Evolutionary conservation across 2,888 invertebrate species (phyloP).

Genomic region (Gymnoscelis rufifasciata): DNA sequence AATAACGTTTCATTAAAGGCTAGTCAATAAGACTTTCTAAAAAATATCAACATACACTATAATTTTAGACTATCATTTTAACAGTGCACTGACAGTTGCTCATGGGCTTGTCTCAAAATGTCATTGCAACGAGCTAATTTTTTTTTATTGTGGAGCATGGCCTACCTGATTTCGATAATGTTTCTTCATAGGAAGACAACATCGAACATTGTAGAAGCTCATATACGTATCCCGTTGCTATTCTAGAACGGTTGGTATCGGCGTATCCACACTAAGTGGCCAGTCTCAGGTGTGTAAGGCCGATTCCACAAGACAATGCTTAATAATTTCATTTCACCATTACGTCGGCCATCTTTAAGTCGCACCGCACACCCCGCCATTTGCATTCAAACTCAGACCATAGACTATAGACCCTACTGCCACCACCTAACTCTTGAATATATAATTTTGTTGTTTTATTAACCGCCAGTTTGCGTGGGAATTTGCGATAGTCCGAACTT

Average conservation of each 20-base stretch:
- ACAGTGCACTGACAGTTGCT: too few species aligned
- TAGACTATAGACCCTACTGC: slow-evolving; percentile 74
- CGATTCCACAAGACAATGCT: slow-evolving; percentile 79
- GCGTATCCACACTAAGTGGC: slow-evolving; percentile 59
- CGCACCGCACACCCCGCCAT: slow-evolving; percentile 76
- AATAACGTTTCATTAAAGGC: too few species aligned
- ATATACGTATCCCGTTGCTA: background rate
- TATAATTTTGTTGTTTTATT: slow-evolving; percentile 79
- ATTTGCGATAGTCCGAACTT: slow-evolving; percentile 73
- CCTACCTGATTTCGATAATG: too few species aligned
- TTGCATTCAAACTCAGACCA: slow-evolving; percentile 79
- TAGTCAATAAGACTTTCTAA: too few species aligned
- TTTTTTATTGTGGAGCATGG: too few species aligned
- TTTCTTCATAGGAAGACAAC: too few species aligned
- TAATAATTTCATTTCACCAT: slow-evolving; percentile 79
- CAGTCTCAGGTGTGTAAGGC: slow-evolving; percentile 77
- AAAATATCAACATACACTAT: too few species aligned
- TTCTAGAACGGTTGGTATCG: slow-evolving; percentile 15
- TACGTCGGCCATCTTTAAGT: slow-evolving; percentile 77
- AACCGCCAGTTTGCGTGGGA: slow-evolving; percentile 78
- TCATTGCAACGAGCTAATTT: too few species aligned
- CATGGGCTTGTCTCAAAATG: too few species aligned
- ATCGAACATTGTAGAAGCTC: too few species aligned
- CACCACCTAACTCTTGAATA: slow-evolving; percentile 79
- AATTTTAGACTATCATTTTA: too few species aligned